Evolutionary conservation across 2,888 invertebrate species (phyloP).

Genomic region (Metallyticus violacea): DNA sequence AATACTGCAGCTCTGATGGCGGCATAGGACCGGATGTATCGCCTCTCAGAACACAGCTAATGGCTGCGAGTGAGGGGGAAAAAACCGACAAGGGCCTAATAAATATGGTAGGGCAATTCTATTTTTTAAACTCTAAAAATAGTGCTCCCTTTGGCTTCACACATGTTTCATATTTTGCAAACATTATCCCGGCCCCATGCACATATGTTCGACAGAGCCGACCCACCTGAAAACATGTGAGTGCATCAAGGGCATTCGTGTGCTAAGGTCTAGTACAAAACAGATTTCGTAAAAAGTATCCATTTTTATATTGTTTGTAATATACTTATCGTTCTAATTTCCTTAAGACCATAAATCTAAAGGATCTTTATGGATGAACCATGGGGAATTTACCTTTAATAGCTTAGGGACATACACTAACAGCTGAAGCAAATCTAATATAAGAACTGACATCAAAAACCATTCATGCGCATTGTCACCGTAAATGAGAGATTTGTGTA

Average conservation of each 20-base stretch:
- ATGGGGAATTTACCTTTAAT: too few relatives aligned
- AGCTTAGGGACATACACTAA: too few relatives aligned
- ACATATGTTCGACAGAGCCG: not conserved
- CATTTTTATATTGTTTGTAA: too few relatives aligned
- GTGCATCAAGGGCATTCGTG: not conserved
- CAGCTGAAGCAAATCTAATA: too few relatives aligned
- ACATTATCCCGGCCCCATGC: not conserved
- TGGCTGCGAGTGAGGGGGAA: not conserved
- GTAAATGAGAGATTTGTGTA: too few relatives aligned
- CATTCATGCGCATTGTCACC: too few relatives aligned
- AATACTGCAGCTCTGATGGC: not conserved
- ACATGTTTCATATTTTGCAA: slow-evolving; percentile 20
- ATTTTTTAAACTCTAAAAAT: slow-evolving; percentile 14
- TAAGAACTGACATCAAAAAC: too few relatives aligned
- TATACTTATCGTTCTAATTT: too few relatives aligned
- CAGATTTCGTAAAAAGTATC: too few relatives aligned
- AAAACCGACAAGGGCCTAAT: not conserved
- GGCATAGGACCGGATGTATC: not conserved
- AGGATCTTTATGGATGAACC: too few relatives aligned
- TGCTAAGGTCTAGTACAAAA: too few relatives aligned
- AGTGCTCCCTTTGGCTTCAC: not conserved
- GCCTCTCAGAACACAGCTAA: not conserved
- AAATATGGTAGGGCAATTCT: not conserved
- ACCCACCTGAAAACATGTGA: not conserved
- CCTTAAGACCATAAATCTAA: too few relatives aligned